These are phyloP conservation scores for Lipotes vexillifer DNA, from an alignment of 2,113 vertebrate genomes.

Conservation along the genomic window DNA sequence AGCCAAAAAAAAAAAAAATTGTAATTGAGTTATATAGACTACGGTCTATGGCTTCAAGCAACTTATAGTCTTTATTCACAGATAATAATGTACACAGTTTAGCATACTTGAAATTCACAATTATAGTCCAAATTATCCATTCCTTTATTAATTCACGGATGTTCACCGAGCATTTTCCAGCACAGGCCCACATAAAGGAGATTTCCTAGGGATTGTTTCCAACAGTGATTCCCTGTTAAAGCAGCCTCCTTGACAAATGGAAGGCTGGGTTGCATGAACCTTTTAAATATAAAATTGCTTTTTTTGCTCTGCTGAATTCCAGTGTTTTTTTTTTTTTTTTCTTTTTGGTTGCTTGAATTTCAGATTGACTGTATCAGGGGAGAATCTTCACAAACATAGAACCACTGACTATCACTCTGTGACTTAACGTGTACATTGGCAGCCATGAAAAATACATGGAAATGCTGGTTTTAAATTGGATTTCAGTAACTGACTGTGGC, in stretches of 20 bases:
- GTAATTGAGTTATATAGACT: not conserved
- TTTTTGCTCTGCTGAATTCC: not conserved
- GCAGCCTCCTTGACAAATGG: not conserved
- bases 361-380: not conserved
- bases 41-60: not conserved
- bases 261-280: not conserved
- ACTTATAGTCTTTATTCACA: not conserved
- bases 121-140: not conserved
- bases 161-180: not conserved
- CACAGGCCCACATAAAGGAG: not conserved
- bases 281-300: conserved; percentile 44
- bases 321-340: not conserved
- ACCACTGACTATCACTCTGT: not conserved
- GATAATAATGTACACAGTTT: not conserved
- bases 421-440: not conserved
- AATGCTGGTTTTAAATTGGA: not conserved
- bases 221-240: not conserved
- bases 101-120: not conserved
- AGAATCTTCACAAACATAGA: not conserved
- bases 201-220: not conserved
- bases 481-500: not conserved
- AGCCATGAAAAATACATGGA: not conserved
- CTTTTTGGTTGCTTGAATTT: conserved; percentile 38
- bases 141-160: not conserved
- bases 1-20: not conserved